A percentile compares a stretch with the other conserved stretches of the same genome.
These are phyloP conservation scores for Lethenteron reissneri DNA, from an alignment of 2,113 vertebrate genomes.

Conservation along the genomic window DNA sequence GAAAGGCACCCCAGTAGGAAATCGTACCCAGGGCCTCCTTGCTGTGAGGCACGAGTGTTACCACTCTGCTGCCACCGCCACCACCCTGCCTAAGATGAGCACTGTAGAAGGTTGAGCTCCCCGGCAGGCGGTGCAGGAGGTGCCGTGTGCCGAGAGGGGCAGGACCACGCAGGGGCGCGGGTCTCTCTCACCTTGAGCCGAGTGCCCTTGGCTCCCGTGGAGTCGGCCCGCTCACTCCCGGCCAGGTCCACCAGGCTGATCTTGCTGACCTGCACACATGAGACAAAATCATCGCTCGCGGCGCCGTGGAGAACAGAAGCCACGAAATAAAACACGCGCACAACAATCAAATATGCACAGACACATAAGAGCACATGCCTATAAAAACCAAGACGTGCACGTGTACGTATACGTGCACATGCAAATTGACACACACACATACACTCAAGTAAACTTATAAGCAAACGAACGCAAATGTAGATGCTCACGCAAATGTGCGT, in stretches of 20 bases:
- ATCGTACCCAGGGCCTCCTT: no score
- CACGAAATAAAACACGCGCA: background rate
- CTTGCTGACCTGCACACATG: slow-evolving; percentile 61
- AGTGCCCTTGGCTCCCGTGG: slow-evolving; percentile 88
- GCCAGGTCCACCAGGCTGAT: slow-evolving; percentile 94
- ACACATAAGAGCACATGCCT: background rate
- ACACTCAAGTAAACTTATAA: background rate
- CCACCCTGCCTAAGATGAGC: no score
- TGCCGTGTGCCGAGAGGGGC: no score
- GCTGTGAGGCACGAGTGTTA: no score
- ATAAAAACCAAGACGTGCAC: background rate
- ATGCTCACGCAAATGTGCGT: background rate
- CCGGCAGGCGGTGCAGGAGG: no score
- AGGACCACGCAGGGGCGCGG: background rate
- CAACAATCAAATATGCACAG: background rate
- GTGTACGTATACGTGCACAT: background rate
- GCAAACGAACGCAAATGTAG: background rate
- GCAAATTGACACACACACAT: background rate
- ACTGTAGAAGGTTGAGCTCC: no score
- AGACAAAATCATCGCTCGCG: background rate
- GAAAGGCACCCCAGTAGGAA: no score
- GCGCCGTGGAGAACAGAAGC: background rate
- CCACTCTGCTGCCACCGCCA: no score
- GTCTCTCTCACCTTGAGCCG: slow-evolving; percentile 54
- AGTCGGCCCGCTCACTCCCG: slow-evolving; percentile 91